Conservation (phyloP, 2,113 vertebrate species). For the Conger conger region DNA sequence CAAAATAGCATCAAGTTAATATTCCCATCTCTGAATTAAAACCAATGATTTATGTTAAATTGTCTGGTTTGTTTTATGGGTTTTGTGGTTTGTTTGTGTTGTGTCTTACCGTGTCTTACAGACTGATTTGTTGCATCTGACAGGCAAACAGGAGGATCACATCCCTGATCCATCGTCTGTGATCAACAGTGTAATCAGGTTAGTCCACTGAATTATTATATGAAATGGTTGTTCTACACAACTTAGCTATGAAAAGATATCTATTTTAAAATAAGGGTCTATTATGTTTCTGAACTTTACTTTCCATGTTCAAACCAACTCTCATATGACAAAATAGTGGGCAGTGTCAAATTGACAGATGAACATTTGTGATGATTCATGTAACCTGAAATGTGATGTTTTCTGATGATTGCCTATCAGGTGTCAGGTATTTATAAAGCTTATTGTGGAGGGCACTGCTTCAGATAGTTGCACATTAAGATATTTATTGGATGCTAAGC, state of each 20-base stretch:
- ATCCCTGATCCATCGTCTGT: slow-evolving; percentile 3
- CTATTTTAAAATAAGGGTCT: background rate
- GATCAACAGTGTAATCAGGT: slow-evolving; percentile 10
- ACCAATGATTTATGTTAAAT: background rate
- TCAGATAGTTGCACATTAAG: too few species aligned
- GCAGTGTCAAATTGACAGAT: too few species aligned
- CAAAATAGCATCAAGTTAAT: too few species aligned
- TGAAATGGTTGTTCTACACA: background rate
- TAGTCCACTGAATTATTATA: background rate
- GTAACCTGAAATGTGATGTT: too few species aligned
- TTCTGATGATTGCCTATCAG: too few species aligned
- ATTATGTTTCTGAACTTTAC: background rate
- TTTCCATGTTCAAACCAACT: too few species aligned
- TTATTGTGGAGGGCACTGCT: background rate
- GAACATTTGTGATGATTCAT: too few species aligned
- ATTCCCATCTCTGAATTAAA: too few species aligned
- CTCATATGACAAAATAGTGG: too few species aligned
- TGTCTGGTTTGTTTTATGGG: background rate
- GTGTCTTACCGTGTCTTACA: background rate
- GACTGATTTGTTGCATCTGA: slow-evolving; percentile 28
- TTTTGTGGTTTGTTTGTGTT: background rate
- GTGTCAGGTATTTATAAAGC: background rate
- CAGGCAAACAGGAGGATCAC: slow-evolving; percentile 59
- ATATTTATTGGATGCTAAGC: background rate
- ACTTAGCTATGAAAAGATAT: background rate